Evolutionary conservation across 2,888 invertebrate species (phyloP).

Genomic region (Ichneumoninae sp.): DNA sequence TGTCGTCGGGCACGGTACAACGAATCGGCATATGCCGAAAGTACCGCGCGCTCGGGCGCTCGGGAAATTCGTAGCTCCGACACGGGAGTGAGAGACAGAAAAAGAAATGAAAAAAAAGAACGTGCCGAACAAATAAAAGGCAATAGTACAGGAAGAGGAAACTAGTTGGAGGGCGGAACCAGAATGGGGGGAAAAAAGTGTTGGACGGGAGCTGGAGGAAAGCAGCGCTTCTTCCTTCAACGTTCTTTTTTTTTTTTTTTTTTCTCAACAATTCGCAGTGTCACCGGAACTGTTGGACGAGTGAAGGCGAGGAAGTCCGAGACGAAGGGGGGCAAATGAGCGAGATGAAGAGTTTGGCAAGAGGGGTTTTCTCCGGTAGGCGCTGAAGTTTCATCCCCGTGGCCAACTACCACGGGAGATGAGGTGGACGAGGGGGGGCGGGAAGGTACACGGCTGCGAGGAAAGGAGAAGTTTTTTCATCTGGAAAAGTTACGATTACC

Average conservation of each 20-base stretch:
- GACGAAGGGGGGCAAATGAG: constrained; percentile 1
- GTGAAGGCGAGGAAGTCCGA: constrained; percentile 12
- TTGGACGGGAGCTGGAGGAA: neutral
- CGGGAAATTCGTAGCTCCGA: constrained; percentile 34
- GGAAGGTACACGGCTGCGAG: constrained; percentile 22
- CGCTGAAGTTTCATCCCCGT: constrained; percentile 58
- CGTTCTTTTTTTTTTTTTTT: constrained; percentile 32
- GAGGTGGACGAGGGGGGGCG: constrained; percentile 39
- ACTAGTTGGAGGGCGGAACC: constrained; percentile 38
- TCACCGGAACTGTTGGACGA: constrained; percentile 33
- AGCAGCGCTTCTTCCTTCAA: neutral
- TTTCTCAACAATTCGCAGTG: constrained; percentile 29
- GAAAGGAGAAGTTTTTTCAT: constrained; percentile 64
- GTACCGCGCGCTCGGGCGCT: neutral
- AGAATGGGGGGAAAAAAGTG: constrained; percentile 40
- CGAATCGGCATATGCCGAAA: constrained; percentile 46
- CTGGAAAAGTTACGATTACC: constrained; percentile 67
- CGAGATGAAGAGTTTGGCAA: constrained; percentile 27
- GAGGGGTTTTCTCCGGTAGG: constrained; percentile 48
- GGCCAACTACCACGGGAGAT: constrained; percentile 52
- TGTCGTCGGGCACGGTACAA: constrained; percentile 31
- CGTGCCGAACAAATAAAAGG: constrained; percentile 24
- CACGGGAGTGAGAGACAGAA: constrained; percentile 6
- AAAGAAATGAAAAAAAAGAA: constrained; percentile 4
- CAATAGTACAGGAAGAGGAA: constrained; percentile 14